Base-by-base conservation (phyloP, 2,888 invertebrate genomes). In the Ennomos quercinarius region DNA sequence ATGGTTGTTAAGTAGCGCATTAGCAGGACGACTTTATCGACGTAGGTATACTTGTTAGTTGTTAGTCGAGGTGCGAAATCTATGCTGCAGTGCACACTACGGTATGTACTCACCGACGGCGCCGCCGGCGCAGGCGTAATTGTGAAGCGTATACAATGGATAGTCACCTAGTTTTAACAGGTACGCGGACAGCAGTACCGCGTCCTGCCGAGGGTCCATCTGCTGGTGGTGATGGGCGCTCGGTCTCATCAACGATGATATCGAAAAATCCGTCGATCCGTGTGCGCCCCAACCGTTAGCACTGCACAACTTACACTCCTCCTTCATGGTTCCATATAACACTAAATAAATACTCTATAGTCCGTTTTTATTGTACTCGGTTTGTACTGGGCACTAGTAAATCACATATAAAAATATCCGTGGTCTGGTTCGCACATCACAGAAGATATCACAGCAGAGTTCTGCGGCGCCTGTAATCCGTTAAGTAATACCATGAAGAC, bases 111-210 rank as follows among this genome's bases (percentile, higher is more conserved):
- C 87, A 92, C 91, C 89, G 80, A 77, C 76, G 80, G 81, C 79
- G 84, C 88, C 89, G 80, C 76, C 75, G 80, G 67, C 76, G 80
- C 82, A 77, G 83, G 78, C 81, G 83, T 82, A 81, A 84, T 89
- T 86, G 81, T 86, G 87, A 86, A 90, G 89, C 85, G 87, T 83
- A 91, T 91, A 87, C 84, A 90, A 86, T 77, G 86, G 81, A 91
- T 90, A 90, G 78, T 91, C 92, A 93, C 93, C 93, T 93, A 93
- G 82, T 91, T 93, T 93, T 82, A 89, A 87, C 84, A 93, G 90
- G 87, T 93, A 93, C 70, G 92, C 89, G 57, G 92, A 92, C 73
- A 93, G 82, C 69, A 93, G 84, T 64, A 91, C 84, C 43, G 91
- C 90, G 62, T 93, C 92, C 63, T 89, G 90, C 40, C 89, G 74